Evolutionary conservation across 2,888 invertebrate species (phyloP).

Genomic region (Ligdia adustata): DNA sequence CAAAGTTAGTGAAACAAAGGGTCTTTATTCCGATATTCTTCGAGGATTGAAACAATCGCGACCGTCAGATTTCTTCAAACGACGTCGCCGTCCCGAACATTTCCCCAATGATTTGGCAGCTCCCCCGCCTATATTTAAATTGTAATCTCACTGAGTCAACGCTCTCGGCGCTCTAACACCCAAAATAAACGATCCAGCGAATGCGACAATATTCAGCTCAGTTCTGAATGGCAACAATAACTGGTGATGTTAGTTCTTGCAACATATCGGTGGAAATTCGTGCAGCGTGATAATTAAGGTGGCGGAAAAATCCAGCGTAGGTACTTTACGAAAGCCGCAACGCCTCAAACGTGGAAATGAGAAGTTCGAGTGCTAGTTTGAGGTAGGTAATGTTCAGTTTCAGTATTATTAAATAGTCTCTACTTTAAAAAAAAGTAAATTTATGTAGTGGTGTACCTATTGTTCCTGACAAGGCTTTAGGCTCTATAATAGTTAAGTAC

Average conservation of each 20-base stretch:
- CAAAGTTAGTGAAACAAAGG: conserved; percentile 28
- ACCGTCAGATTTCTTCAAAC: conserved; percentile 55
- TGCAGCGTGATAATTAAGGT: conserved; percentile 7
- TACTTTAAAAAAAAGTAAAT: no score
- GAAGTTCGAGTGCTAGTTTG: conserved; percentile 9
- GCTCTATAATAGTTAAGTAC: no score
- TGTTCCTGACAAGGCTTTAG: no score
- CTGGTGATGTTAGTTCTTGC: conserved; percentile 16
- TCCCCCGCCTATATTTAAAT: conserved; percentile 82
- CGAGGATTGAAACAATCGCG: conserved; percentile 55
- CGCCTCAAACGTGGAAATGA: conserved; percentile 6
- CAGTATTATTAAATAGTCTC: conserved; percentile 4
- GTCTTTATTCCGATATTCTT: conserved; percentile 23
- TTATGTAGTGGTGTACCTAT: no score
- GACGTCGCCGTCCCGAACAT: conserved; percentile 54
- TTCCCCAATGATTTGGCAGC: conserved; percentile 81
- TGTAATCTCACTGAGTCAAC: conserved; percentile 82
- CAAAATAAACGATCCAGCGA: conserved; percentile 71
- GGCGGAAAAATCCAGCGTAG: conserved; percentile 1
- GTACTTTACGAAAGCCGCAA: not conserved
- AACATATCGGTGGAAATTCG: not conserved
- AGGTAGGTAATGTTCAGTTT: conserved; percentile 15
- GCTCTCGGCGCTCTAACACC: conserved; percentile 72
- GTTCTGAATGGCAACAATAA: conserved; percentile 61
- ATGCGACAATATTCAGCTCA: conserved; percentile 65